phyloP scores from a whole-genome alignment of 2,888 invertebrate species.

The Nebria brevicollis region DNA sequence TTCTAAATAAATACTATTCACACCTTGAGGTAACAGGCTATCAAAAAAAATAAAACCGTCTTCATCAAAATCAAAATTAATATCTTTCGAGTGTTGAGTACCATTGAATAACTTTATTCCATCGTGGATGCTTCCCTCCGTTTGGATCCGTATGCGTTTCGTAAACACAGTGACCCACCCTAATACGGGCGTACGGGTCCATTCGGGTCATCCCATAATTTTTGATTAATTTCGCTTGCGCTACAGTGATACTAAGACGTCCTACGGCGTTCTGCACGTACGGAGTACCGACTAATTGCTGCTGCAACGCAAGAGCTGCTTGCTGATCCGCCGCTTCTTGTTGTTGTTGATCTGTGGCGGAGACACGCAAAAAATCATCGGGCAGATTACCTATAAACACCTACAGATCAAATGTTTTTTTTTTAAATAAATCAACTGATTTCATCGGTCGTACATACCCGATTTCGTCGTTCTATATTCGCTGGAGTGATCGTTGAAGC shows the following conservation, averaged over 20 bases:
- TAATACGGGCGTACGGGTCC: constrained; percentile 94
- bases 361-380: constrained; percentile 75
- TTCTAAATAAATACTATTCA: constrained; percentile 89
- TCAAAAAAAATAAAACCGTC: neutral
- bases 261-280: constrained; percentile 70
- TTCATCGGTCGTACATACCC: constrained; percentile 58
- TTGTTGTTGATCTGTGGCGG: constrained; percentile 70
- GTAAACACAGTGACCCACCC: constrained; percentile 93
- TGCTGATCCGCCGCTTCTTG: constrained; percentile 83
- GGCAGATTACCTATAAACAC: constrained; percentile 84
- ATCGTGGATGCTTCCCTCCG: constrained; percentile 93
- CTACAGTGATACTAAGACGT: constrained; percentile 84
- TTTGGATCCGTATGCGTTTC: constrained; percentile 96
- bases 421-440: neutral
- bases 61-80: neutral
- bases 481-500: constrained; percentile 61
- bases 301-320: constrained; percentile 77
- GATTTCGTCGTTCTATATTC: constrained; percentile 65
- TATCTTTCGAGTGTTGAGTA: constrained; percentile 60
- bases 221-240: constrained; percentile 91
- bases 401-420: constrained; percentile 58
- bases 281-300: constrained; percentile 68
- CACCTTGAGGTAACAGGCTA: constrained; percentile 88
- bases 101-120: constrained; percentile 96
- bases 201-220: constrained; percentile 95